Percentiles rank a stretch among this genome's conserved stretches.
Evolutionary conservation across 2,888 invertebrate genomes (phyloP).

Genomic region (Cosmorhoe ocellata): DNA sequence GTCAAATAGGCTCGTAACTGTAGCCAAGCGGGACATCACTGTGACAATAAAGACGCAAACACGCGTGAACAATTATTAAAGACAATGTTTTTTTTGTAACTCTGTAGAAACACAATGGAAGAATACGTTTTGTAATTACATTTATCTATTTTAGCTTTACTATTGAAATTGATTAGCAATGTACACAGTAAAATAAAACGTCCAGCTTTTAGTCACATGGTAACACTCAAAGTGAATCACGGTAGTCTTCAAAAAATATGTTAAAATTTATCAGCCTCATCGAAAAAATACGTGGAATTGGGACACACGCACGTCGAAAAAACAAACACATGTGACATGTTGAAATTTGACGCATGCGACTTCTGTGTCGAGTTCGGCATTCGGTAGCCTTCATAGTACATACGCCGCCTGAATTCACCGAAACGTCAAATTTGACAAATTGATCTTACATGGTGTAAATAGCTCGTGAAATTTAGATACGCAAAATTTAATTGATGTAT

Average conservation of each 20-base stretch:
- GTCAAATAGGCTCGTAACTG: conserved; percentile 65
- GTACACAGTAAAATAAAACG: neutral
- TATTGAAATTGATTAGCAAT: conserved; percentile 27
- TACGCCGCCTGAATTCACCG: conserved; percentile 58
- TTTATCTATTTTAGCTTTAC: conserved; percentile 31
- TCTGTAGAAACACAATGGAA: conserved; percentile 34
- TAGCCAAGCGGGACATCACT: conserved; percentile 65
- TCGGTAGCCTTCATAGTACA: conserved; percentile 50
- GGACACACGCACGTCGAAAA: conserved; percentile 56
- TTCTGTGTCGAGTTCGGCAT: conserved; percentile 54
- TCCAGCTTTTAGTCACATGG: conserved; percentile 17
- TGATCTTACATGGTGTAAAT: conserved; percentile 55
- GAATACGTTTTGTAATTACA: conserved; percentile 38
- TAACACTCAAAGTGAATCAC: conserved; percentile 35
- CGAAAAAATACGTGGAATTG: conserved; percentile 40
- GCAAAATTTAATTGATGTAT: too few species aligned
- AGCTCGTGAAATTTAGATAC: conserved; percentile 61
- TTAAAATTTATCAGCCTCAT: conserved; percentile 34
- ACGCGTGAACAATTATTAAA: conserved; percentile 54
- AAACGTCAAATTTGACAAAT: conserved; percentile 56
- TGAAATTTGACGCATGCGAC: conserved; percentile 61
- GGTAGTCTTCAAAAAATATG: conserved; percentile 52
- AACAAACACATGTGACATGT: conserved; percentile 57
- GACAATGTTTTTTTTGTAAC: conserved; percentile 32
- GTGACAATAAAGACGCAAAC: conserved; percentile 51